Conservation (phyloP, 2,888 invertebrate species). For the Arctia plantaginis region DNA sequence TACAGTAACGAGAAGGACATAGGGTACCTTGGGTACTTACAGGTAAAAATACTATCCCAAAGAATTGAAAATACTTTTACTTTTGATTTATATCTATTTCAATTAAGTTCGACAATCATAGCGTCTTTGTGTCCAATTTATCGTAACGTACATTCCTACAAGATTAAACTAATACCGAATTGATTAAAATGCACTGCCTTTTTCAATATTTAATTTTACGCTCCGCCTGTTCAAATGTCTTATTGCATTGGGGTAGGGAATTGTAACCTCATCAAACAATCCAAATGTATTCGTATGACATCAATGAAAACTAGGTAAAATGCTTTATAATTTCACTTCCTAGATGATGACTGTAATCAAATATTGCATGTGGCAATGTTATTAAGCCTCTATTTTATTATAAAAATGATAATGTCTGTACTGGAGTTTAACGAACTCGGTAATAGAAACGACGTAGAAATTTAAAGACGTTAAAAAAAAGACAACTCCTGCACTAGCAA, state of each 20-base stretch:
- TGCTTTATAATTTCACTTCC: background rate
- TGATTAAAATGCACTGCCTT: conserved; percentile 84
- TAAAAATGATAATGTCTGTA: conserved; percentile 6
- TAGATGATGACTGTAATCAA: background rate
- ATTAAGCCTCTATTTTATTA: conserved; percentile 8
- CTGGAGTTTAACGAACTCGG: background rate
- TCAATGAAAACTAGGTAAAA: background rate
- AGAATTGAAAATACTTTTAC: too few species aligned
- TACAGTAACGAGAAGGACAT: too few species aligned
- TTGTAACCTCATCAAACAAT: conserved; percentile 33
- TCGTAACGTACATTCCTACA: conserved; percentile 78
- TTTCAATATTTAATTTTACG: conserved; percentile 82
- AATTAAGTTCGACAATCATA: conserved; percentile 22
- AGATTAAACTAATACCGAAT: conserved; percentile 84
- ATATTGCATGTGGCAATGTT: conserved; percentile 9
- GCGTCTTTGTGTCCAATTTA: conserved; percentile 56
- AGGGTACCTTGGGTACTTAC: too few species aligned
- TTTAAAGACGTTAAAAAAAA: too few species aligned
- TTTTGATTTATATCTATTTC: background rate
- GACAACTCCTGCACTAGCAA: too few species aligned
- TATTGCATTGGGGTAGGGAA: conserved; percentile 60
- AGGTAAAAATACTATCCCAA: too few species aligned
- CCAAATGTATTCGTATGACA: background rate
- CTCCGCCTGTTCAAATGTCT: conserved; percentile 68
- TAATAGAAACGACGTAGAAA: conserved; percentile 5